These are phyloP conservation scores for Caenorhabditis virilis DNA, from an alignment of 2,888 invertebrate species.

Conservation along the genomic window DNA sequence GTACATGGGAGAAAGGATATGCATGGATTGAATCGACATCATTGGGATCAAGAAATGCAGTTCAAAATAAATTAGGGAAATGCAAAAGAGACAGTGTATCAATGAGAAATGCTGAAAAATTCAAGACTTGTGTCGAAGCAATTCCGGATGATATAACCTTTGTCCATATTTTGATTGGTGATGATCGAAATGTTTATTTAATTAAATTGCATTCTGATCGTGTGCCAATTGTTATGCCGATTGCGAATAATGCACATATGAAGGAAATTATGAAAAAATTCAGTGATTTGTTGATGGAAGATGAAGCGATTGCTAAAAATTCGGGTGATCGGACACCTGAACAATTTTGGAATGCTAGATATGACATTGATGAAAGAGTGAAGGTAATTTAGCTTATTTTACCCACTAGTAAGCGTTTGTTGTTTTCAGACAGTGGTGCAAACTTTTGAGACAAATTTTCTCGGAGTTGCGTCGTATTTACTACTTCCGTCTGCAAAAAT, in stretches of 20 bases:
- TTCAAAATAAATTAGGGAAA: conserved; percentile 16
- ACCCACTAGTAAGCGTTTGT: no score
- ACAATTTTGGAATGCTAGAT: conserved; percentile 25
- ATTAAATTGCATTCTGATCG: conserved; percentile 35
- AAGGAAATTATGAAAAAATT: conserved; percentile 30
- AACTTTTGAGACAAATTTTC: conserved; percentile 21
- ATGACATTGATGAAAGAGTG: conserved; percentile 21
- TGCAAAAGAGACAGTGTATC: conserved; percentile 23
- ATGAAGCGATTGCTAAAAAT: conserved; percentile 24
- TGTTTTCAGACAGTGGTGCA: conserved; percentile 10
- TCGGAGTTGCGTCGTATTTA: conserved; percentile 16
- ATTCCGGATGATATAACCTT: conserved; percentile 36
- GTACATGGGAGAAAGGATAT: conserved; percentile 36
- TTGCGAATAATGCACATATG: conserved; percentile 23
- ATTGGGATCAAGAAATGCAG: conserved; percentile 27
- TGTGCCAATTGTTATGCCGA: conserved; percentile 35
- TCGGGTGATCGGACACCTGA: conserved; percentile 22
- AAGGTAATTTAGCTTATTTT: not conserved
- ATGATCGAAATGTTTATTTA: conserved; percentile 22
- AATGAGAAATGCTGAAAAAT: conserved; percentile 7
- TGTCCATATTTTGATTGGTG: conserved; percentile 27
- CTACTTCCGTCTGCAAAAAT: conserved; percentile 22
- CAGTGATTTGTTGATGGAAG: conserved; percentile 16
- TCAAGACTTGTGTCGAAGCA: conserved; percentile 9
- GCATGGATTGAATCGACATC: conserved; percentile 40